Base-by-base conservation (phyloP, 2,113 vertebrate genomes). In the Micromys minutus region DNA sequence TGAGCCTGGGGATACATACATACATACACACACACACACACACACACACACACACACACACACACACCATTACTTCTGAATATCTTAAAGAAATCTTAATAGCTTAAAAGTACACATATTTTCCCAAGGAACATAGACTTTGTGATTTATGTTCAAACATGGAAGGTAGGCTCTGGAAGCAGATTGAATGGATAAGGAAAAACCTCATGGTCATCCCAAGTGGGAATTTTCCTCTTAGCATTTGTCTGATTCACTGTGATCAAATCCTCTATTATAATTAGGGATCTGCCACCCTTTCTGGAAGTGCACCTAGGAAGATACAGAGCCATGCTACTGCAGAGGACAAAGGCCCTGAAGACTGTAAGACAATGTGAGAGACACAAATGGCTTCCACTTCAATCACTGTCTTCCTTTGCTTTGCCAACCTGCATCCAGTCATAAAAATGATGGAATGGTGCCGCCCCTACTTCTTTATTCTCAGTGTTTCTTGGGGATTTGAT, bases 401-500 rank as follows among this genome's bases (percentile, higher is more conserved):
- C 45, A 65, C 15, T 5, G 34, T 19, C 76, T n/a, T 61, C 65
- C 45, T 90, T 89, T 74, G 65, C 39, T 81, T 72, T 42, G 55
- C 47, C 67, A 87, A 88, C 17, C 55, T 71, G 10, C 45, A 88
- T 90, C 42, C 39, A 7, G 87, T 57, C 61, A 50, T 74, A 74
- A 92, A 71, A 81, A 90, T 42, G 57, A 55, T 31, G 21, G 36
- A 57, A 7, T 3, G 3, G 9, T 19, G 13, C 21, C 42, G 31
- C 31, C 36, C 61, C 12, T 2, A n/a, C n/a, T 84, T 13, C 61
- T 88, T 75, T 92, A 80, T 81, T 74, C 59, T 1, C 10, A 1
- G 45, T 11, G 36, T 83, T 95, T 94, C 79, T 90, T 88, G 36
- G 34, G 45, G 39, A 90, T 77, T 71, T 87, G 72, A 90, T 90